Evolutionary conservation across 2,797 vertebrate genomes (phyloP).

Genomic region (Amniataba percoides): DNA sequence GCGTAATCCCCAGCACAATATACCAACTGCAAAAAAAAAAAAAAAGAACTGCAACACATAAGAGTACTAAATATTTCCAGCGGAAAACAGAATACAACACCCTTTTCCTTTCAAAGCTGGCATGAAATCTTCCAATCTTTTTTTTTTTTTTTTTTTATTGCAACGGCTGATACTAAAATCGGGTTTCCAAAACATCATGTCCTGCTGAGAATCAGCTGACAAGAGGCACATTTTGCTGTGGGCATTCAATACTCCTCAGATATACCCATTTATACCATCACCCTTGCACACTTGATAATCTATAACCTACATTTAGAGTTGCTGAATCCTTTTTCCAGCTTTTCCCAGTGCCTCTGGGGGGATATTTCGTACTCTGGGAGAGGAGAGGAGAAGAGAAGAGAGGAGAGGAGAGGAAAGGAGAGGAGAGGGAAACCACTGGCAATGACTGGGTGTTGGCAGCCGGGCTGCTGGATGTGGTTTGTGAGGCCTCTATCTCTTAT

Average conservation of each 20-base stretch:
- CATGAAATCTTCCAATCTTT: slow-evolving; percentile 6
- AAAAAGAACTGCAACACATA: slow-evolving; percentile 8
- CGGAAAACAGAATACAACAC: slow-evolving; percentile 37
- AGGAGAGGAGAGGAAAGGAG: slow-evolving; percentile 32
- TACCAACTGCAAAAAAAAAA: slow-evolving; percentile 29
- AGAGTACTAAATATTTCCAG: slow-evolving; percentile 47
- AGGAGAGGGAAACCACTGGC: slow-evolving; percentile 46
- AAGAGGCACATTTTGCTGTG: slow-evolving; percentile 43
- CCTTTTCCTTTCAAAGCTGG: slow-evolving; percentile 33
- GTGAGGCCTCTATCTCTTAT: slow-evolving; percentile 69
- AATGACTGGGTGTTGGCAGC: slow-evolving; percentile 79
- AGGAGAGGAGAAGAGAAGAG: slow-evolving; percentile 24
- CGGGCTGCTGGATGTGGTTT: slow-evolving; percentile 66
- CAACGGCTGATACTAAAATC: slow-evolving; percentile 32
- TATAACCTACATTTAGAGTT: slow-evolving; percentile 70
- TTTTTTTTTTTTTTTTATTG: slow-evolving; percentile 5
- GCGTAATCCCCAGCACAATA: slow-evolving; percentile 18
- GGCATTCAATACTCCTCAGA: slow-evolving; percentile 43
- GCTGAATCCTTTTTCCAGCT: slow-evolving; percentile 46
- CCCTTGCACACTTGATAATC: slow-evolving; percentile 56
- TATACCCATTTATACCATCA: slow-evolving; percentile 53
- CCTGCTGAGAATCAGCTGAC: slow-evolving; percentile 61
- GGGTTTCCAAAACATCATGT: slow-evolving; percentile 51
- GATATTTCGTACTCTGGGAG: slow-evolving; percentile 28
- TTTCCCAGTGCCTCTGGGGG: slow-evolving; percentile 47